Base-by-base conservation (phyloP, 2,888 invertebrate species). In the Ametastegia equiseti region DNA sequence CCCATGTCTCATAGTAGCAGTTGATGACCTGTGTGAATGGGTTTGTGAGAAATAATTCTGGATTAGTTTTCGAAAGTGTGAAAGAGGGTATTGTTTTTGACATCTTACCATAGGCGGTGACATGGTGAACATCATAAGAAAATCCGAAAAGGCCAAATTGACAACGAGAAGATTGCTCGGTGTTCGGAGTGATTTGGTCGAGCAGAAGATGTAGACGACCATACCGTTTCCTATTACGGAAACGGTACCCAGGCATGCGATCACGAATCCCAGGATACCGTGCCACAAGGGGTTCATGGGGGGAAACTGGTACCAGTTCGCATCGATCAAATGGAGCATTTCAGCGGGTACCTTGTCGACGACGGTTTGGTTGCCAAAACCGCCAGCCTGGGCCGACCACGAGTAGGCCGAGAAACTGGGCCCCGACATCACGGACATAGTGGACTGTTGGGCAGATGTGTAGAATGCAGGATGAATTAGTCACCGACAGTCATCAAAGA, bases 241-340 rank as follows among this genome's bases (percentile, higher is more conserved):
- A 85, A 96, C 90, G 87, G 94, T 92, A 77, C 96, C 97, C 86
- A 98, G 94, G 79, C 94, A 90, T 80, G 95, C 95, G 90, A 98
- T 97, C 82, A 96, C 94, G 88, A 96, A 95, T 78, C 97, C 97
- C 36, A 97, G 93, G 77, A 97, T 93, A 84, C 95, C 96, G 90
- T 97, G 96, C 97, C 97, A 97, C 79, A 97, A 93, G 30, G 97
- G 97, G 90, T 97, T 97, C 95, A 97, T 94, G 23, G 97, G 97
- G 82, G 97, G 96, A 89, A 96, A 97, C 90, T 97, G 97, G 92
- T 97, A 96, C 97, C 97, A 97, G 90, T 96, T 95, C 60, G 96
- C 93, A 90, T 96, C 96, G 85, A 97, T 93, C 93, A 96, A 92
- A 90, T 95, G 95, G 85, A 96, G 92, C 95, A 96, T 95, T 75